Percentiles rank a stretch among this genome's conserved stretches.
Conservation (phyloP, 92 coral and sea anemone species). For the Umimayanthus kanabou region DNA sequence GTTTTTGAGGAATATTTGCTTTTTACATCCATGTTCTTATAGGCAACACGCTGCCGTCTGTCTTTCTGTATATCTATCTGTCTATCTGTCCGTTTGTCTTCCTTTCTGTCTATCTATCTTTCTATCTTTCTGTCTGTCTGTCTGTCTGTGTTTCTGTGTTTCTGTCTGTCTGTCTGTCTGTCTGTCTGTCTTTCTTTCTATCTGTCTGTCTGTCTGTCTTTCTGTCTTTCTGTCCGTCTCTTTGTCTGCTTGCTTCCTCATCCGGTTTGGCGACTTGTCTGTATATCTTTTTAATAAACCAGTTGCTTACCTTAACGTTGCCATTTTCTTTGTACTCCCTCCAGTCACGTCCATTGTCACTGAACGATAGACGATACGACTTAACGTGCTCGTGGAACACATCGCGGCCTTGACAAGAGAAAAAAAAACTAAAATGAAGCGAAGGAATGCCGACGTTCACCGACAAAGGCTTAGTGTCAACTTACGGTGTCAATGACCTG, state of each 20-base stretch:
- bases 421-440: neutral
- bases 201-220: too few relatives aligned
- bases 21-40: too few relatives aligned
- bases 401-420: conserved; percentile 71
- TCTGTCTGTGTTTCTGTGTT: too few relatives aligned
- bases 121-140: too few relatives aligned
- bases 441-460: too few relatives aligned
- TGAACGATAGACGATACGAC: conserved; percentile 77
- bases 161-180: too few relatives aligned
- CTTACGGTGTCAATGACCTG: too few relatives aligned
- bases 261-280: neutral
- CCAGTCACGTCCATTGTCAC: conserved; percentile 62
- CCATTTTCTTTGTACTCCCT: conserved; percentile 66
- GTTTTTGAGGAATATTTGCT: too few relatives aligned
- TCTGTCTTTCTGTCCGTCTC: neutral
- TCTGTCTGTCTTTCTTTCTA: too few relatives aligned
- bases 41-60: too few relatives aligned
- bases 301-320: conserved; percentile 64
- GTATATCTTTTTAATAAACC: neutral
- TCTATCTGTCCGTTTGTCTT: neutral
- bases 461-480: too few relatives aligned
- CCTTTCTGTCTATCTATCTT: too few relatives aligned
- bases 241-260: neutral
- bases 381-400: conserved; percentile 88
- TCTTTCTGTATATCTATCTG: neutral